Conservation (phyloP, 1,140 invertebrate genomes). For the Lerema accius region DNA sequence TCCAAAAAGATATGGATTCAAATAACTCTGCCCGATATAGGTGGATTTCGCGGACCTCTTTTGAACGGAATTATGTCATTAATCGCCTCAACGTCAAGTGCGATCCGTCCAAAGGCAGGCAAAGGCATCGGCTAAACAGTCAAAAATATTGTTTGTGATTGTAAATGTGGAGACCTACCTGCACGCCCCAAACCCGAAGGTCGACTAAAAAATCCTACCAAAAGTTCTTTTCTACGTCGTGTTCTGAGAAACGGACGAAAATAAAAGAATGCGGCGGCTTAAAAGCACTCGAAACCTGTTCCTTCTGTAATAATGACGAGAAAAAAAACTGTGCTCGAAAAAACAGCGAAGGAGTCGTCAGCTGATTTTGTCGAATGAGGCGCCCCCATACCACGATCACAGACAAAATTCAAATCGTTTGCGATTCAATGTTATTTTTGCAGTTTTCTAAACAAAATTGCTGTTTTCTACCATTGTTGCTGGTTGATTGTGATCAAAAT, state of each 20-base stretch:
- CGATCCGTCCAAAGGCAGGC: neutral
- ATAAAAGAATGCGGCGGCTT: slow-evolving; percentile 58
- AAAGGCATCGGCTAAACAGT: neutral
- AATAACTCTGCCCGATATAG: no score
- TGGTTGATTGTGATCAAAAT: neutral
- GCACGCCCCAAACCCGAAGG: slow-evolving; percentile 34
- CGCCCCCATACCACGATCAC: slow-evolving; percentile 54
- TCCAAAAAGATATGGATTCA: no score
- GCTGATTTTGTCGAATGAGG: slow-evolving; percentile 65
- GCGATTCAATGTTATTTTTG: neutral
- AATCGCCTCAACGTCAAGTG: slow-evolving; percentile 1
- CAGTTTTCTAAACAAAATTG: neutral
- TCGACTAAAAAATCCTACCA: slow-evolving; percentile 42
- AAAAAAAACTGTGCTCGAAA: slow-evolving; percentile 48
- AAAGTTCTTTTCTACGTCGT: slow-evolving; percentile 42
- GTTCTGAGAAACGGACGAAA: slow-evolving; percentile 55
- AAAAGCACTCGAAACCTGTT: slow-evolving; percentile 55
- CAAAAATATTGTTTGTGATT: slow-evolving; percentile 24
- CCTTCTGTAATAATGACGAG: slow-evolving; percentile 48
- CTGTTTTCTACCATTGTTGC: neutral
- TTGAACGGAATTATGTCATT: slow-evolving; percentile 13
- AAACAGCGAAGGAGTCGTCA: slow-evolving; percentile 54
- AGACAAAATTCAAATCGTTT: neutral
- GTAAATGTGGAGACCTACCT: slow-evolving; percentile 43
- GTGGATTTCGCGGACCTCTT: no score